These are phyloP conservation scores for Paradoxurus hermaphroditus DNA, from an alignment of 2,113 vertebrate species.

Conservation along the genomic window DNA sequence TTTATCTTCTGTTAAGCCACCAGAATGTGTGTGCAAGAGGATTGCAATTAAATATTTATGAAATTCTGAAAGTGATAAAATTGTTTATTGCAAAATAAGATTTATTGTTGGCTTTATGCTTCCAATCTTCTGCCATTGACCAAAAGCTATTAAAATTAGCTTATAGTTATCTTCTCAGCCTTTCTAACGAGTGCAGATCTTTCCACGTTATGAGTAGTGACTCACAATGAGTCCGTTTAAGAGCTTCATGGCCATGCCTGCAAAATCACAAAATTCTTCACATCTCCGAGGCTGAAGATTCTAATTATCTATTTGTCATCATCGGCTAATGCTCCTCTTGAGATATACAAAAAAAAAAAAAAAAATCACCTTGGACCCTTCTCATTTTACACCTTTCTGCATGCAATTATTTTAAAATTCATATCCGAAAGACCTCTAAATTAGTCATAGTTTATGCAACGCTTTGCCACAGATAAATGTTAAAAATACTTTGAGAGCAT, in stretches of 20 bases:
- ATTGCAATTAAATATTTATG: constrained; percentile 55
- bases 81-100: constrained; percentile 51
- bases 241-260: not conserved
- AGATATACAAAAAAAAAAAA: not conserved
- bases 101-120: not conserved
- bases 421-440: not conserved
- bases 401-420: constrained; percentile 44
- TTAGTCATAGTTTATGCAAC: constrained; percentile 23
- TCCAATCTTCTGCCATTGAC: constrained; percentile 19
- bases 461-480: constrained; percentile 30
- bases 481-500: constrained; percentile 57
- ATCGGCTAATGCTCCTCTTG: constrained; percentile 36
- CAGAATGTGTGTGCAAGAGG: constrained; percentile 6
- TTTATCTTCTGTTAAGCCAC: constrained; percentile 19
- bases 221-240: not conserved
- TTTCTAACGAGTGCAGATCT: not conserved
- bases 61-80: constrained; percentile 49
- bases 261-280: not conserved
- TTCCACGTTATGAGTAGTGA: not conserved
- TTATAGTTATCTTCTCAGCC: not conserved
- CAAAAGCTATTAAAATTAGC: not conserved
- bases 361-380: constrained; percentile 34
- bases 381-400: not conserved
- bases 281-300: not conserved
- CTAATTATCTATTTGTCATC: constrained; percentile 48